Percentiles rank a stretch among this genome's conserved stretches.
phyloP scores from a whole-genome alignment of 2,797 vertebrate genomes.

The Malacoraja senta region DNA sequence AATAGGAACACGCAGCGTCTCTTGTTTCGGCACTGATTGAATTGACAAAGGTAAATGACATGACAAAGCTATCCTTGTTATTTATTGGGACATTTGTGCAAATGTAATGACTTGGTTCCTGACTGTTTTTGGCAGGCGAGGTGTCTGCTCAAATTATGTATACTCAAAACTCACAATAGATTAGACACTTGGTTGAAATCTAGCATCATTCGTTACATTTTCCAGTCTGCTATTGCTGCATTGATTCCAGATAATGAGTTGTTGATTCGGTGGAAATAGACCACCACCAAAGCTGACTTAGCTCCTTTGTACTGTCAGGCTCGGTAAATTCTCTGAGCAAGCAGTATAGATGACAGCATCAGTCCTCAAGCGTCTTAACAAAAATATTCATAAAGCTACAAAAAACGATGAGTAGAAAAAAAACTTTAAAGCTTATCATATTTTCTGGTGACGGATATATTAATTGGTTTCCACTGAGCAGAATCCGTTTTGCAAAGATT shows the following conservation, averaged over 20 bases:
- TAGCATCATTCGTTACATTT: neutral
- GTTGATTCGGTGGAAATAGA: neutral
- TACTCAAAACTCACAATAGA: neutral
- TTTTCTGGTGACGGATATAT: neutral
- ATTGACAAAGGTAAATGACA: neutral
- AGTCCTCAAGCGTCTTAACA: neutral
- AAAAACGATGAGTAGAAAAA: neutral
- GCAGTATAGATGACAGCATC: neutral
- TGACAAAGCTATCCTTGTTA: neutral
- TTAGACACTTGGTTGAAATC: neutral
- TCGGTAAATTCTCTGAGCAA: neutral
- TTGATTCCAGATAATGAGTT: neutral
- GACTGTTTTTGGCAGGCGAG: too few species aligned
- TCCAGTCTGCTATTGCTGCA: neutral
- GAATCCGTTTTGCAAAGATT: neutral
- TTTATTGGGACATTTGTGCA: neutral
- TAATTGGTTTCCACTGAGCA: neutral
- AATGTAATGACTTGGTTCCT: neutral
- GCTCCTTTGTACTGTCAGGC: neutral
- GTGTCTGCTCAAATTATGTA: neutral
- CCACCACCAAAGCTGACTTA: neutral
- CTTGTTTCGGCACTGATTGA: neutral
- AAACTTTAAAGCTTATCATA: neutral
- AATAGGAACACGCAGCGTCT: neutral
- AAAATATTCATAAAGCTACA: neutral